Evolutionary conservation across 35 echinoderm and acorn worm genomes (phyloP), one percentile per base, ranked within the genome.

Genomic region (Hemicentrotus pulcherrimus): DNA sequence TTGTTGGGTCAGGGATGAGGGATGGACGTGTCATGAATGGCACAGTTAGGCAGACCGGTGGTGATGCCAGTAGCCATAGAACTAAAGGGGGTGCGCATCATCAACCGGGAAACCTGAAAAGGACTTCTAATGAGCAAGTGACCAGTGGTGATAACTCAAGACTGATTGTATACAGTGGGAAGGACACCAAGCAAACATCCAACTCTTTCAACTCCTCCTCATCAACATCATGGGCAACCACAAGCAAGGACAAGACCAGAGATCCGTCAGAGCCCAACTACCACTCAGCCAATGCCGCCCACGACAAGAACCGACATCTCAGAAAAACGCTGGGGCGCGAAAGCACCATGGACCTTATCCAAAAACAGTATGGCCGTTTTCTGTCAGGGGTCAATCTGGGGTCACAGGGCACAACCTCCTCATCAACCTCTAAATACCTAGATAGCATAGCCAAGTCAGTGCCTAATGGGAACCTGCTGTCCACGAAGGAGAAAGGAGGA

Each of bases 281-380:
- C 65, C 95, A 61, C 41, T 91, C 86, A 2, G 95, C 48, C 32
- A 89, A 91, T 32, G 31, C 32, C 31, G 95, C 31, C 24, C 47
- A 65, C 11, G 95, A 65, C 89, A 92, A 31, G 47, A 33, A 22
- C 59, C 88, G 60, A 46, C 95, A 91, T 33, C 59, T 46, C 88
- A 91, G 58, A 71, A 47, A 50, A 13, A 47, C 91, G 3, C 12
- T 48, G 31, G 91, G 46, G 14, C 91, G 91, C 8, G 91, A 95
- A 47, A 95, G 78, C 55, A 89, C 88, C n/a, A 95, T 95, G 87
- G 95, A 95, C 55, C 58, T 95, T 32, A 95, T 95, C 13, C 87
- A 95, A 61, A 35, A 35, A 71, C 95, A 95, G 88, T 95, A 95
- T 32, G 95, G 95, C 18, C 88, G 50, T 47, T 95, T 95, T 47